phyloP scores from a whole-genome alignment of 2,888 invertebrate genomes.

The Urechis unicinctus region DNA sequence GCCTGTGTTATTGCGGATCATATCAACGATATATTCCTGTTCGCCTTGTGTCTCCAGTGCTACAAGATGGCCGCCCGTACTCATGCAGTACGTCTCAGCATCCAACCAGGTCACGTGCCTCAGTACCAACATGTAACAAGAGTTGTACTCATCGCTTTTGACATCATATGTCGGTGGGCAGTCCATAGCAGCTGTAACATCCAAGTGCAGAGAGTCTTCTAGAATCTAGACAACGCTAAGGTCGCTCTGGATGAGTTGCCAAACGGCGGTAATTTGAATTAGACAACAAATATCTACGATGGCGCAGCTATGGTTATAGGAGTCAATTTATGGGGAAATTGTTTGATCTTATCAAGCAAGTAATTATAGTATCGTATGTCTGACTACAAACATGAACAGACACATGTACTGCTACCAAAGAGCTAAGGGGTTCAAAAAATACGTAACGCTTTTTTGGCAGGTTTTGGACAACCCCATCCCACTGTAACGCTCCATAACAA shows the following conservation, averaged over 20 bases:
- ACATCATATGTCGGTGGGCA: constrained; percentile 3
- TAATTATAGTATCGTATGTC: too few species aligned
- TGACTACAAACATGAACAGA: too few species aligned
- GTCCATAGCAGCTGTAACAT: constrained; percentile 1
- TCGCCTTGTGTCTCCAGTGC: constrained; percentile 4
- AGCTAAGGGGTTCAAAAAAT: too few species aligned
- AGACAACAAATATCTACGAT: too few species aligned
- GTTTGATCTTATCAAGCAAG: too few species aligned
- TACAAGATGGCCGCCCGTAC: constrained; percentile 6
- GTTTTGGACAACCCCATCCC: too few species aligned
- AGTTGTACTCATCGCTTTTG: neutral
- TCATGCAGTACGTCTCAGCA: constrained; percentile 8
- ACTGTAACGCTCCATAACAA: too few species aligned
- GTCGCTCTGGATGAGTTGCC: neutral
- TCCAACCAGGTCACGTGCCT: constrained; percentile 4
- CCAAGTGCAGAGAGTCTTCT: neutral
- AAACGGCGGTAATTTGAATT: too few species aligned
- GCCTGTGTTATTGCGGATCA: neutral
- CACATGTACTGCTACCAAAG: too few species aligned
- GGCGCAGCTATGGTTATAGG: too few species aligned
- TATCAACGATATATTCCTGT: neutral
- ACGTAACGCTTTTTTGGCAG: too few species aligned
- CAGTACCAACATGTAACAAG: constrained; percentile 10
- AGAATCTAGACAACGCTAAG: neutral
- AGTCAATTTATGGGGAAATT: too few species aligned